Evolutionary conservation across 2,113 vertebrate species (phyloP).

Genomic region (Chloropsis hardwickii): DNA sequence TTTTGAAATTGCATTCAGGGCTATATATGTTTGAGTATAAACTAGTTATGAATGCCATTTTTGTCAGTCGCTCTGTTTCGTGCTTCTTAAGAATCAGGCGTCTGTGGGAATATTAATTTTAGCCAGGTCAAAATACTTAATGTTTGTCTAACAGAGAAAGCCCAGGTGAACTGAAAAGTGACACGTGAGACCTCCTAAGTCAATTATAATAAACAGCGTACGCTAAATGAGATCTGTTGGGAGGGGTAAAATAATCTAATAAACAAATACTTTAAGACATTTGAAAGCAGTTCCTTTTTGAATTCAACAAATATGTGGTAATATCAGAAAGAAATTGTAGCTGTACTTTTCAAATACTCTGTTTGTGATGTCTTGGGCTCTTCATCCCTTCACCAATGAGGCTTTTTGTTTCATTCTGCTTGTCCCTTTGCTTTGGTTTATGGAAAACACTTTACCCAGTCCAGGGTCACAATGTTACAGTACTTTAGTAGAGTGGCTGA

Average conservation of each 20-base stretch:
- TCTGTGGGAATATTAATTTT: background rate
- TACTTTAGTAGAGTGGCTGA: background rate
- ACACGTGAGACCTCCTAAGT: background rate
- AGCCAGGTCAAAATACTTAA: background rate
- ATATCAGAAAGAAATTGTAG: background rate
- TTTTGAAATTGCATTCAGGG: background rate
- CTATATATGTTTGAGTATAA: background rate
- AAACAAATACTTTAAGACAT: background rate
- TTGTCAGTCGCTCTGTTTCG: background rate
- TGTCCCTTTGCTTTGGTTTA: background rate
- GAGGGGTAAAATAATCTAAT: background rate
- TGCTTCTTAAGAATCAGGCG: background rate
- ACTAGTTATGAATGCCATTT: background rate
- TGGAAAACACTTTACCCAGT: background rate
- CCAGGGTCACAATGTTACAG: background rate
- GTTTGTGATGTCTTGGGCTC: background rate
- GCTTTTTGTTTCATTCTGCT: background rate
- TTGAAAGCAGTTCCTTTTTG: background rate
- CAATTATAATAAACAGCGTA: background rate
- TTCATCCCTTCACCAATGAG: background rate
- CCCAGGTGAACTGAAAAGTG: background rate
- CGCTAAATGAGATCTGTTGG: background rate
- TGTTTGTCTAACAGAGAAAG: background rate
- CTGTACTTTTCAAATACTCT: background rate
- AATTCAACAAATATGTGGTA: background rate